Evolutionary conservation across 1,140 invertebrate genomes (phyloP).

Genomic region (Habropoda laboriosa): DNA sequence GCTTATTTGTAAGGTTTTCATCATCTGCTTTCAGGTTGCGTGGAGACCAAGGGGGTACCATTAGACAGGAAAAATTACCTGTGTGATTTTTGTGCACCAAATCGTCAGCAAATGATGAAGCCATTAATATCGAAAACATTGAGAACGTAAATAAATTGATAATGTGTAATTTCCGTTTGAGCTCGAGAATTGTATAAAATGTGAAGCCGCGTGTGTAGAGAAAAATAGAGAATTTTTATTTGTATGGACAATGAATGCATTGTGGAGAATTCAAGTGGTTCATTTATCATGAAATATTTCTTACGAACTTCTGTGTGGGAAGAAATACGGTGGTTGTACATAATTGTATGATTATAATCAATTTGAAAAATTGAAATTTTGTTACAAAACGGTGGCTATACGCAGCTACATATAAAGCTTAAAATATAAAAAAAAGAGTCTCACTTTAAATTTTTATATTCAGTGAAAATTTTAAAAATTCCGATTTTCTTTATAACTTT

Average conservation of each 20-base stretch:
- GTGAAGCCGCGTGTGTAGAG: constrained; percentile 37
- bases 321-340: constrained; percentile 37
- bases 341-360: constrained; percentile 41
- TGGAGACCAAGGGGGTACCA: constrained; percentile 76
- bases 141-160: constrained; percentile 63
- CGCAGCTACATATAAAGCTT: not conserved
- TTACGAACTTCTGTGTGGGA: constrained; percentile 4
- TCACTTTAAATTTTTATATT: not conserved
- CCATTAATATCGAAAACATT: constrained; percentile 74
- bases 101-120: constrained; percentile 71
- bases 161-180: constrained; percentile 1
- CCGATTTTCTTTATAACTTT: constrained; percentile 15
- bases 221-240: constrained; percentile 50
- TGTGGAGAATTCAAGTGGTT: constrained; percentile 20
- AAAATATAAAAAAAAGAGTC: constrained; percentile 7
- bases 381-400: constrained; percentile 6
- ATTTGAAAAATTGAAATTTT: constrained; percentile 47
- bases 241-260: constrained; percentile 25
- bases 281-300: constrained; percentile 39
- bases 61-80: constrained; percentile 79
- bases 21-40: constrained; percentile 73
- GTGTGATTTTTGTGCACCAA: constrained; percentile 77
- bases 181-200: constrained; percentile 40
- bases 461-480: not conserved
- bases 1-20: not conserved